phyloP scores from a whole-genome alignment of 2,888 invertebrate genomes.

The Amphipoea lucens region DNA sequence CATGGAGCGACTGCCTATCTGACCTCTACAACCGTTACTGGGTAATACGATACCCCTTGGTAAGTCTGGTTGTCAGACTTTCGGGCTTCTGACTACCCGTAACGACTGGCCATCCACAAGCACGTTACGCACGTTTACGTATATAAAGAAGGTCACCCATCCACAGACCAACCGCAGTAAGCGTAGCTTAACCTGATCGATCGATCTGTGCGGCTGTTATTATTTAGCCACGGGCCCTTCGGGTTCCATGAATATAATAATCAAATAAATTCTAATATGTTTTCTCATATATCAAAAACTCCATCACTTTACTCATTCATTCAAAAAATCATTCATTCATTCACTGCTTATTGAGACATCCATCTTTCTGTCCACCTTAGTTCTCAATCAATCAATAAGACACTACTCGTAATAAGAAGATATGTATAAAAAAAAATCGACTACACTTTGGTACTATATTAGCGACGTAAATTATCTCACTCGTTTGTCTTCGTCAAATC shows the following conservation, averaged over 20 bases:
- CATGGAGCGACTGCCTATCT: no score
- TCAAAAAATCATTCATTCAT: neutral
- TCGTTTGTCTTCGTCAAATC: slow-evolving; percentile 76
- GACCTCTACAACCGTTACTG: no score
- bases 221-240: no score
- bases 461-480: slow-evolving; percentile 46
- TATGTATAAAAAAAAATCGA: slow-evolving; percentile 59
- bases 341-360: neutral
- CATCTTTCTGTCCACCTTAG: neutral
- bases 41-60: no score
- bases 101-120: no score
- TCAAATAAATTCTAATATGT: neutral
- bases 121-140: no score
- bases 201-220: no score
- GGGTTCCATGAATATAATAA: neutral
- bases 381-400: slow-evolving; percentile 5
- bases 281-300: neutral
- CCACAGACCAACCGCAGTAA: no score
- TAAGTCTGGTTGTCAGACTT: no score
- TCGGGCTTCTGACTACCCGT: no score
- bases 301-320: neutral
- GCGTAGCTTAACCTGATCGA: no score
- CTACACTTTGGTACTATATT: slow-evolving; percentile 63
- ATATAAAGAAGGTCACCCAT: no score
- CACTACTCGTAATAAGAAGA: neutral